These are phyloP conservation scores for Alauda arvensis DNA, from an alignment of 2,797 vertebrate genomes.

Conservation along the genomic window DNA sequence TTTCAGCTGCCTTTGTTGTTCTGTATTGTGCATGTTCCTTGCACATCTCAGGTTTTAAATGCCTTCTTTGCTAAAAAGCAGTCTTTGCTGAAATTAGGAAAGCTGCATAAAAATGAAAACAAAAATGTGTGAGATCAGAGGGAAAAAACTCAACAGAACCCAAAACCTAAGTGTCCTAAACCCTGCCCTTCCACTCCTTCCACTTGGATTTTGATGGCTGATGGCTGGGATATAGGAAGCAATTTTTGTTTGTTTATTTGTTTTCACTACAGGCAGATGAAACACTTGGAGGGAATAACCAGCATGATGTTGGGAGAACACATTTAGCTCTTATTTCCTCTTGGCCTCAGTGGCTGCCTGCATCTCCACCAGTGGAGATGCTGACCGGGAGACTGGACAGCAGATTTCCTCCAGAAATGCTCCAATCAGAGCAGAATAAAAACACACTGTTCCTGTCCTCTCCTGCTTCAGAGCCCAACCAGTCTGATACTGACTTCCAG, in stretches of 20 bases:
- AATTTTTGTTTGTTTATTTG: constrained; percentile 38
- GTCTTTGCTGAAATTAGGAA: background rate
- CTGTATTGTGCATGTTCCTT: background rate
- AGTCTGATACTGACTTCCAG: background rate
- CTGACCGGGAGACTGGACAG: background rate
- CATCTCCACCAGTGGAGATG: background rate
- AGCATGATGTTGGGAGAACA: background rate
- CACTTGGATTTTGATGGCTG: background rate
- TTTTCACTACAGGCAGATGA: constrained; percentile 12
- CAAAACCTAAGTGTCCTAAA: background rate
- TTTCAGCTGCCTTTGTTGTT: constrained; percentile 25
- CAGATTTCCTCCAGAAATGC: background rate
- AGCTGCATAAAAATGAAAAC: background rate
- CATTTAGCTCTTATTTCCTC: background rate
- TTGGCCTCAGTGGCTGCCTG: background rate
- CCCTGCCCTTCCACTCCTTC: background rate
- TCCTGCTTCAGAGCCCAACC: background rate
- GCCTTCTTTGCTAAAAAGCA: background rate
- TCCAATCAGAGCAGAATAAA: background rate
- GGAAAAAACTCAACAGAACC: background rate
- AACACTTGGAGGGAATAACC: background rate
- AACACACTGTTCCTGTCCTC: background rate
- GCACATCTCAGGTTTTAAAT: background rate
- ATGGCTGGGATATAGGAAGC: background rate
- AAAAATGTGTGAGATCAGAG: background rate